A percentile compares a stretch with the other conserved stretches of the same genome.
Evolutionary conservation across 2,113 vertebrate species (phyloP).

Genomic region (Sclerurus mexicanus): DNA sequence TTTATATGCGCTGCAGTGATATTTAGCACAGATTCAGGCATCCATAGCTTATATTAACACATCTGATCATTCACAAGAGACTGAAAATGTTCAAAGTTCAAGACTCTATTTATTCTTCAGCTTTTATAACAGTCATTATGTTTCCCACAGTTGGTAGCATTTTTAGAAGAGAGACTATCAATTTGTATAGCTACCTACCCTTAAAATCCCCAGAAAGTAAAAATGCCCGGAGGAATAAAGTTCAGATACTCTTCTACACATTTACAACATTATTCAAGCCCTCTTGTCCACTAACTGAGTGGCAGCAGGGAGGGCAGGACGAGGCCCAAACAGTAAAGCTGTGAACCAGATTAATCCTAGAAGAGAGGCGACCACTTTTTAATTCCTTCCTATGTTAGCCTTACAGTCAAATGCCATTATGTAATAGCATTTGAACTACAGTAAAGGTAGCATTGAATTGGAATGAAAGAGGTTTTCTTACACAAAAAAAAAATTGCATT

Average conservation of each 20-base stretch:
- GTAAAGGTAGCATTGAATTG: background rate
- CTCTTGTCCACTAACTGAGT: background rate
- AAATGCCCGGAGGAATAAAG: background rate
- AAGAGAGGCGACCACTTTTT: background rate
- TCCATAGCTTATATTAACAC: background rate
- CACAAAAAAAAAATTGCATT: background rate
- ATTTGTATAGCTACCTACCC: background rate
- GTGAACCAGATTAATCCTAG: background rate
- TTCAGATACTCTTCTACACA: background rate
- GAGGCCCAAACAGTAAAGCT: background rate
- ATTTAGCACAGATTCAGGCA: background rate
- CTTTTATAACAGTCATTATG: background rate
- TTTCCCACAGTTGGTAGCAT: background rate
- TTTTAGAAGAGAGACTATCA: background rate
- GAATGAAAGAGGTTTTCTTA: background rate
- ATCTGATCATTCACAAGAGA: background rate
- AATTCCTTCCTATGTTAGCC: background rate
- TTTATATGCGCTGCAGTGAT: background rate
- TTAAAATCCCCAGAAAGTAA: background rate
- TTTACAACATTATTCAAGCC: background rate
- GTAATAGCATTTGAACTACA: background rate
- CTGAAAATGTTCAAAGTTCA: background rate
- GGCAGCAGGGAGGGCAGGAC: background rate
- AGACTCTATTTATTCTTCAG: background rate
- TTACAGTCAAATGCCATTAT: background rate